Base-by-base conservation (phyloP, 2,888 invertebrate species). In the Proisotoma minuta region DNA sequence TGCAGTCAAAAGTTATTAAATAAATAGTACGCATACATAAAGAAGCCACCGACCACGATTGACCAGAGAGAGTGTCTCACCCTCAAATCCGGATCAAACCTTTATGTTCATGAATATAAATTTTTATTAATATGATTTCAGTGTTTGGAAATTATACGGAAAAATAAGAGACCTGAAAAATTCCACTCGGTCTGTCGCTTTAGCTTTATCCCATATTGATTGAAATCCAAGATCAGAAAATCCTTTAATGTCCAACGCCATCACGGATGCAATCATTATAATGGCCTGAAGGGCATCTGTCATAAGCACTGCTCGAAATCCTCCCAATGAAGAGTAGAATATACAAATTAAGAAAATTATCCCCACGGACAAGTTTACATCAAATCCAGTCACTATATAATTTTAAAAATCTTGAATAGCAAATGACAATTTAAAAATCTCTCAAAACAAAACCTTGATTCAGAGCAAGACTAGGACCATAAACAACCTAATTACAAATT, bases 321-420 rank as follows among this genome's bases (percentile, higher is more conserved):
- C 71, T 5, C 69, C 69, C 58, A 68, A 29, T n/a, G 68, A 49
- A 1, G 65, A 63, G 49, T 68, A 68, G 39, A 68, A 68, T n/a
- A 68, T 65, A 50, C 68, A 68, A 15, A 68, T 60, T 1, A 48
- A 28, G 49, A 87, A 87, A n/a, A 87, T 82, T 0, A 87, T 79
- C 1, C 85, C 83, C 1, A 87, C 84, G 40, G 88, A 82, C 1
- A 83, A 77, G 74, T 85, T 84, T 2, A 87, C 81, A 65, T 84
- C 78, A 3, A 85, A 81, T 22, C 86, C 85, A 48, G 87, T 87
- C 10, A 88, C 88, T 87, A 78, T 54, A 18, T 43, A 43, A 43
- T 18, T 5, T n/a, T 43, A 43, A 43, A 18, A 34, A 34, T 10
- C 34, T 34, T 34, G 34, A 10, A 10, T 34, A 10, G 15, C 8